Conservation (phyloP, 2,888 invertebrate species). For the Ctenicera cuprea region DNA sequence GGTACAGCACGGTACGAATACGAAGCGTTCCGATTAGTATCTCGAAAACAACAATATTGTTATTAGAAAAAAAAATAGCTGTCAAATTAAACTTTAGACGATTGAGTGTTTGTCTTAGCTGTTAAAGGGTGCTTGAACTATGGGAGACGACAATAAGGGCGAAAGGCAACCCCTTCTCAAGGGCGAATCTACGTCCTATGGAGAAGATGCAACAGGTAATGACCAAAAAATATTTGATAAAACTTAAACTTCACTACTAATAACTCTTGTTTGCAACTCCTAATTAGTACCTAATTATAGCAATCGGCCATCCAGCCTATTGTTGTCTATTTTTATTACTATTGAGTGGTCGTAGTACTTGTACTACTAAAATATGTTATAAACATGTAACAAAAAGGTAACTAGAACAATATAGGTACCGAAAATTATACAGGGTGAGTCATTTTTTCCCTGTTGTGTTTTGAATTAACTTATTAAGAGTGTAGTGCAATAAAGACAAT, state of each 20-base stretch:
- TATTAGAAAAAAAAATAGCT: constrained; percentile 34
- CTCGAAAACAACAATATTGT: not conserved
- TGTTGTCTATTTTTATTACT: not conserved
- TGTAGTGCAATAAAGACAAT: too few species aligned
- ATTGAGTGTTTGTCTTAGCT: constrained; percentile 34
- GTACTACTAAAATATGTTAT: not conserved
- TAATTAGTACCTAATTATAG: constrained; percentile 21
- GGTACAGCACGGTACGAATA: too few species aligned
- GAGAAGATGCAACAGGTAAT: constrained; percentile 55
- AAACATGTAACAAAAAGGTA: too few species aligned
- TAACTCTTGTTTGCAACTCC: not conserved
- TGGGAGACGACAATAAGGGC: constrained; percentile 80
- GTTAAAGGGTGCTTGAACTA: constrained; percentile 60
- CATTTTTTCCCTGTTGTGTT: too few species aligned
- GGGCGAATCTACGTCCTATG: constrained; percentile 66
- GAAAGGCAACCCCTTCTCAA: constrained; percentile 79
- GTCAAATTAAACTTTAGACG: constrained; percentile 33
- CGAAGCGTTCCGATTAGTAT: too few species aligned
- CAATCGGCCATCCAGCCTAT: constrained; percentile 6
- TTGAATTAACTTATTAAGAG: too few species aligned
- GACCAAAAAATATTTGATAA: not conserved
- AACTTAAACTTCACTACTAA: not conserved
- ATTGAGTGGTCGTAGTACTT: too few species aligned
- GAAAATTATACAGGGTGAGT: too few species aligned
- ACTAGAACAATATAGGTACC: too few species aligned